Percentiles rank a stretch among this genome's conserved stretches.
phyloP scores from a whole-genome alignment of 2,797 vertebrate genomes.

The Diplodus puntazzo region DNA sequence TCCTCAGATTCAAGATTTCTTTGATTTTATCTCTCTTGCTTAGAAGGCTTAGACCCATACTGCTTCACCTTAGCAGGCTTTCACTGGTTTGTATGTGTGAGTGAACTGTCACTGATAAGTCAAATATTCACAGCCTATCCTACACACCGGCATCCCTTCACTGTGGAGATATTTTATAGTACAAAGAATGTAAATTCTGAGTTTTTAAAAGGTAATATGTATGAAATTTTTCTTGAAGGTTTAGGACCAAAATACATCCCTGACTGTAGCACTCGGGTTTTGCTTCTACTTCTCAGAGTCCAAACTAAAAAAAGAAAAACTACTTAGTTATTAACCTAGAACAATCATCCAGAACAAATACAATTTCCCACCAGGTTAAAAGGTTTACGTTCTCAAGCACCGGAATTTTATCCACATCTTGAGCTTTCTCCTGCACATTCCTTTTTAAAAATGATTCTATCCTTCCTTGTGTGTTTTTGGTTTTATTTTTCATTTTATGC shows the following conservation, averaged over 20 bases:
- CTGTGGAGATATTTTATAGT: not conserved
- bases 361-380: not conserved
- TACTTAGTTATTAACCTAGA: not conserved
- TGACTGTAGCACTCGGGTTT: not conserved
- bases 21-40: conserved; percentile 69
- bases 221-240: not conserved
- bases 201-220: conserved; percentile 10
- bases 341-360: conserved; percentile 7
- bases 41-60: conserved; percentile 44
- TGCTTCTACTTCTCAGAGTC: not conserved
- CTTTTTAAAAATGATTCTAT: not conserved
- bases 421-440: not conserved
- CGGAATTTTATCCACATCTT: not conserved
- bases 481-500: not conserved
- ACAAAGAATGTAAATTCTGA: not conserved
- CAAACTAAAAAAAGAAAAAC: conserved; percentile 5
- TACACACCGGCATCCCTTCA: conserved; percentile 2
- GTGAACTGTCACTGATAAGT: conserved; percentile 59
- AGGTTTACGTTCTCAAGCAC: conserved; percentile 3
- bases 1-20: conserved; percentile 65
- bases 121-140: conserved; percentile 43
- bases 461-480: not conserved
- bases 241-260: not conserved
- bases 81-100: conserved; percentile 44
- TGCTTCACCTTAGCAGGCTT: conserved; percentile 56